Conservation (phyloP, 2,113 vertebrate species). For the Syrmaticus mikado region DNA sequence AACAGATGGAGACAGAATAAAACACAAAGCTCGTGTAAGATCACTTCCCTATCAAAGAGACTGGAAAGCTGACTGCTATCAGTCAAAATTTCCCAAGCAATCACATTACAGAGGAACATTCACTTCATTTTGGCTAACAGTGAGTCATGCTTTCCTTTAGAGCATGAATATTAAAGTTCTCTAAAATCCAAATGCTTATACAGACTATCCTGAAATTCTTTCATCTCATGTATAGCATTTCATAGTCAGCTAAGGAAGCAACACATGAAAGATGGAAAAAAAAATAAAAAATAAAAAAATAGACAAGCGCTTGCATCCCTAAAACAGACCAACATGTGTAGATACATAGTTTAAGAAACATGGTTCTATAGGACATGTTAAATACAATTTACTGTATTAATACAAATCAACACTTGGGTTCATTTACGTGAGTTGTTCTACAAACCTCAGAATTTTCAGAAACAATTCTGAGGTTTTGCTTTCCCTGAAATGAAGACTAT, state of each 20-base stretch:
- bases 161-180: background rate
- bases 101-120: conserved; percentile 13
- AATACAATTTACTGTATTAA: background rate
- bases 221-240: background rate
- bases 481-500: background rate
- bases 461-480: background rate
- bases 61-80: conserved; percentile 6
- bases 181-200: background rate
- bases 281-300: background rate
- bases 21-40: conserved; percentile 35
- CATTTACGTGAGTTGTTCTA: background rate
- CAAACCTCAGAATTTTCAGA: background rate
- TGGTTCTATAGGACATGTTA: background rate
- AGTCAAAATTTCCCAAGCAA: conserved; percentile 43
- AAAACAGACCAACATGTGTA: background rate
- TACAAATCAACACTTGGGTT: background rate
- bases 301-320: background rate
- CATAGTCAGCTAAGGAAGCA: background rate
- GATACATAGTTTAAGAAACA: background rate
- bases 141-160: conserved; percentile 7
- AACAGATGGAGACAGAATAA: conserved; percentile 61
- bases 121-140: conserved; percentile 15
- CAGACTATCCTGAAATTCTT: background rate
- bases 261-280: background rate
- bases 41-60: background rate